Conservation (phyloP, 30 jellyfish, hydroid and myxozoan species). For the Hydractinia echinata region DNA sequence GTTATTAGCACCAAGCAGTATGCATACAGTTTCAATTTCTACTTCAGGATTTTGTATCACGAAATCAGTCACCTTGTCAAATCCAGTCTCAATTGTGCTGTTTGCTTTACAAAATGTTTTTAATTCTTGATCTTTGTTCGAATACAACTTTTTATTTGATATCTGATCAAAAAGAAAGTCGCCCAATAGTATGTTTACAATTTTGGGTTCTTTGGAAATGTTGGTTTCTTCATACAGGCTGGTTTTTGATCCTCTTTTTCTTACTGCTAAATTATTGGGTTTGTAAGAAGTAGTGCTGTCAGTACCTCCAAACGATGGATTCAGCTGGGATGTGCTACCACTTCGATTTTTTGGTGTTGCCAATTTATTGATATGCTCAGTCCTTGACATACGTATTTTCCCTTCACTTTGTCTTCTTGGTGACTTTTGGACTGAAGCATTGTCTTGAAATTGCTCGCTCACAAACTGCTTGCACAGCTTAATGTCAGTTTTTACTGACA, state of each 20-base stretch:
- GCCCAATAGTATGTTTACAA: conserved; percentile 7
- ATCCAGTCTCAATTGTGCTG: conserved; percentile 10
- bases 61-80: conserved; percentile 16
- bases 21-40: conserved; percentile 1
- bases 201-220: background rate
- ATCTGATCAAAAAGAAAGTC: conserved; percentile 10
- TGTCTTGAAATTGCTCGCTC: background rate
- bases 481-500: conserved; percentile 12
- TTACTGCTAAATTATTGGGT: background rate
- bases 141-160: background rate
- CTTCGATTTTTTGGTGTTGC: background rate
- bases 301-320: background rate
- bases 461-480: conserved; percentile 17
- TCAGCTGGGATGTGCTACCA: background rate
- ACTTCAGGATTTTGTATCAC: conserved; percentile 3
- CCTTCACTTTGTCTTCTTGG: background rate
- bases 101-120: conserved; percentile 7
- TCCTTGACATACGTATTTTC: background rate
- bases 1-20: conserved; percentile 16
- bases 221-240: conserved; percentile 15
- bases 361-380: background rate
- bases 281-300: background rate
- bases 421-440: background rate
- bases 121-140: background rate
- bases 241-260: conserved; percentile 15